A percentile compares a stretch with the other conserved stretches of the same genome.
Conservation (phyloP, 2,888 invertebrate genomes). For the Noctua comes region DNA sequence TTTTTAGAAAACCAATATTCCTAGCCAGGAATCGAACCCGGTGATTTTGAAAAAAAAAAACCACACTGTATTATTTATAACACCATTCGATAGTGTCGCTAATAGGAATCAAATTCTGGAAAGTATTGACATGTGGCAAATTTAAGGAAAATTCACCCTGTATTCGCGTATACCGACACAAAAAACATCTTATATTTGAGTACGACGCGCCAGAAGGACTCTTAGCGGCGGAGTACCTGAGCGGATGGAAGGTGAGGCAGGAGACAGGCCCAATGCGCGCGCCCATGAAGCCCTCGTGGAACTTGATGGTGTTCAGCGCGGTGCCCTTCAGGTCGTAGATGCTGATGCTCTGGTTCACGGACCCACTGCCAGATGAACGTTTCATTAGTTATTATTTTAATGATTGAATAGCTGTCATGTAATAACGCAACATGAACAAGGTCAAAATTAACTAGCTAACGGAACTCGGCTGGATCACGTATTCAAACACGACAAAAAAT, state of each 20-base stretch:
- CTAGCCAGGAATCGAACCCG: too few relatives aligned
- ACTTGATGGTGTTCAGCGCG: constrained; percentile 94
- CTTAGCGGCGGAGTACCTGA: constrained; percentile 80
- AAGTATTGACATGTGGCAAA: too few relatives aligned
- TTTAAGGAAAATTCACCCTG: too few relatives aligned
- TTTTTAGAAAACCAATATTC: too few relatives aligned
- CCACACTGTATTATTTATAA: too few relatives aligned
- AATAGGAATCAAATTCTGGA: too few relatives aligned
- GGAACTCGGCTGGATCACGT: neutral
- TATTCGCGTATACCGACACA: neutral
- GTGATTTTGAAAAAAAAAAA: too few relatives aligned
- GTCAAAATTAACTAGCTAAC: neutral
- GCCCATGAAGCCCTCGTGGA: constrained; percentile 96
- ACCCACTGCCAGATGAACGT: constrained; percentile 89
- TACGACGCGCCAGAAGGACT: neutral
- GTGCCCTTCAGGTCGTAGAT: constrained; percentile 94
- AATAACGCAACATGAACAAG: neutral
- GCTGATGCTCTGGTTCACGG: constrained; percentile 94
- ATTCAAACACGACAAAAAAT: neutral
- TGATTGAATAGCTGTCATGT: neutral
- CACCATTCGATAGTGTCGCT: too few relatives aligned
- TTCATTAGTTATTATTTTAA: neutral
- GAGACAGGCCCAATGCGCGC: constrained; percentile 96
- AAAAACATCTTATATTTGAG: neutral
- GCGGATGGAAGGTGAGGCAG: constrained; percentile 97